Evolutionary conservation across 2,888 invertebrate genomes (phyloP).

Genomic region (Mimumesa dahlbomi): DNA sequence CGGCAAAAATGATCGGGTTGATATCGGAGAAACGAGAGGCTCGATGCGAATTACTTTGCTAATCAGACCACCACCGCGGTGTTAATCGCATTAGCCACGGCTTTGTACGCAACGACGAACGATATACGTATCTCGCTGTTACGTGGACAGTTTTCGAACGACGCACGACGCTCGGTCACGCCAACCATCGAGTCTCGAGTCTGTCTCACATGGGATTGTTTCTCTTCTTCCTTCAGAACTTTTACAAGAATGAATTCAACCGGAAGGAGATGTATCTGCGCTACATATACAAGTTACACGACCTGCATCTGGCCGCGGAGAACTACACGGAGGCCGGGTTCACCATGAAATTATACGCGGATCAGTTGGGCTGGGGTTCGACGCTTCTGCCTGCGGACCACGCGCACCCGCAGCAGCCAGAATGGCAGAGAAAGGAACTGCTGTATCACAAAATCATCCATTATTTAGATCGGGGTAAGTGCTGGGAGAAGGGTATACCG

Average conservation of each 20-base stretch:
- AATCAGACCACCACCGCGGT: not conserved
- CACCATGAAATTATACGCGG: constrained; percentile 95
- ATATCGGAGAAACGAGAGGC: not conserved
- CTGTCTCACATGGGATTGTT: constrained; percentile 59
- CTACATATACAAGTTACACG: constrained; percentile 97
- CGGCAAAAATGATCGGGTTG: not conserved
- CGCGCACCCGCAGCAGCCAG: constrained; percentile 88
- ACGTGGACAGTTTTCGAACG: not conserved
- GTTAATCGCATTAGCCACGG: constrained; percentile 33
- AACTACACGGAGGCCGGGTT: constrained; percentile 98
- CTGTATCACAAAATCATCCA: constrained; percentile 94
- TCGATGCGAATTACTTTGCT: constrained; percentile 1
- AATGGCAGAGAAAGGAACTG: constrained; percentile 94
- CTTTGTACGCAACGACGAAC: too few relatives aligned
- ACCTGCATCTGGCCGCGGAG: constrained; percentile 93
- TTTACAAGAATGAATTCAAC: constrained; percentile 97
- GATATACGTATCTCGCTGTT: too few relatives aligned
- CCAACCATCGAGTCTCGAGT: not conserved
- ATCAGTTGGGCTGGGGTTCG: constrained; percentile 92
- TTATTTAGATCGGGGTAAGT: constrained; percentile 97
- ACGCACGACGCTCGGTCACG: not conserved
- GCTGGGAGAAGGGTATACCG: constrained; percentile 98
- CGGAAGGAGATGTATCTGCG: constrained; percentile 97
- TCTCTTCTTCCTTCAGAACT: constrained; percentile 85
- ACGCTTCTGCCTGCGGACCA: constrained; percentile 85